Evolutionary conservation across 2,888 invertebrate genomes (phyloP).

Genomic region (Erannis defoliaria): DNA sequence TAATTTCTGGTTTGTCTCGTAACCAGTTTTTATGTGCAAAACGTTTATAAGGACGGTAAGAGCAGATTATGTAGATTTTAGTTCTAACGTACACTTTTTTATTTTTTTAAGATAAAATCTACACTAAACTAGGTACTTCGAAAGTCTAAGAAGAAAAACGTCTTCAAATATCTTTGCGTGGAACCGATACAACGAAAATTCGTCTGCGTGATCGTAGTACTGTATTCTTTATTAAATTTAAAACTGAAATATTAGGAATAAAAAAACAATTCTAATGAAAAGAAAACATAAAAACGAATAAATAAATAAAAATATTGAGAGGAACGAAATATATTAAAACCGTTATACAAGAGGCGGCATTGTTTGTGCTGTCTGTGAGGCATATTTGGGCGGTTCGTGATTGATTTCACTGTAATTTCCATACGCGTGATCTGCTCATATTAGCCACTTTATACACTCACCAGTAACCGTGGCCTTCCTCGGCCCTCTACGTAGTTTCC

Average conservation of each 20-base stretch:
- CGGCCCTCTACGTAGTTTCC: constrained; percentile 43
- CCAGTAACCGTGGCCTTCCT: constrained; percentile 58
- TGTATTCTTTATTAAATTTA: no score
- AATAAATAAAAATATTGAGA: constrained; percentile 47
- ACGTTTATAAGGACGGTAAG: neutral
- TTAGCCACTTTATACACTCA: constrained; percentile 79
- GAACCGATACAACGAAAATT: no score
- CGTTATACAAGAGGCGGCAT: constrained; percentile 70
- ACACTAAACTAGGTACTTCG: no score
- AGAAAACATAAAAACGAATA: constrained; percentile 31
- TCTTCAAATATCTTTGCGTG: no score
- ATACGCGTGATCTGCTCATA: constrained; percentile 84
- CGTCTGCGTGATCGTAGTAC: no score
- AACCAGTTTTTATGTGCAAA: neutral
- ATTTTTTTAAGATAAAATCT: no score
- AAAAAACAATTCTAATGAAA: constrained; percentile 26
- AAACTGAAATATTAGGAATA: no score
- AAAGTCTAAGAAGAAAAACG: no score
- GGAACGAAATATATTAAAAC: constrained; percentile 63
- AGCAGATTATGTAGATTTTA: no score
- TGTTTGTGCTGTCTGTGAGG: constrained; percentile 75
- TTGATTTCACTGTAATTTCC: constrained; percentile 85
- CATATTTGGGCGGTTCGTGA: constrained; percentile 81
- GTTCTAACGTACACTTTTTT: no score
- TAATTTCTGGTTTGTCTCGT: constrained; percentile 16